phyloP scores from a whole-genome alignment of 2,797 vertebrate genomes.

The Micromesistius poutassou region DNA sequence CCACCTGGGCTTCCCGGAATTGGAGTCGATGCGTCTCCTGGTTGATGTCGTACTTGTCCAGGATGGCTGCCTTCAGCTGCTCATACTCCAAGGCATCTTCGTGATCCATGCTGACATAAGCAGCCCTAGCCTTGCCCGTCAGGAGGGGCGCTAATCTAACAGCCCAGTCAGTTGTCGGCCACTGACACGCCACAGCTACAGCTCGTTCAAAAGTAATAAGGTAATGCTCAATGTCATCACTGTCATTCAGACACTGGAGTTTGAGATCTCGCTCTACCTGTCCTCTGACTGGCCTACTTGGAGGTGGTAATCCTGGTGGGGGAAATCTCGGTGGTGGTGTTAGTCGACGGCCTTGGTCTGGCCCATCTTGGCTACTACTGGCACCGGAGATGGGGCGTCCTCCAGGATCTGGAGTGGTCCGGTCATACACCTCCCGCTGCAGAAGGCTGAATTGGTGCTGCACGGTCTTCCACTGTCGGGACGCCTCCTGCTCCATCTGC shows the following conservation, averaged over 20 bases:
- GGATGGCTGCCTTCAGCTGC: constrained; percentile 14
- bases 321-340: no score
- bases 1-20: constrained; percentile 10
- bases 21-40: constrained; percentile 7
- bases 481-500: no score
- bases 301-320: no score
- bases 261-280: no score
- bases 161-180: constrained; percentile 3
- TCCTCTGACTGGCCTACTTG: no score
- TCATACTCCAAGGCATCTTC: neutral
- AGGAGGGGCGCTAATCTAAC: neutral
- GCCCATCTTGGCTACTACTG: no score
- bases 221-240: constrained; percentile 13
- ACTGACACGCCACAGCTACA: constrained; percentile 8
- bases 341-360: no score
- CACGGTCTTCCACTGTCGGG: no score
- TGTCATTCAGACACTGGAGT: neutral
- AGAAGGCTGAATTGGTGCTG: no score
- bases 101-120: neutral
- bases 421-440: no score
- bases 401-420: no score
- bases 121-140: neutral
- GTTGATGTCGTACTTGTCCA: constrained; percentile 13
- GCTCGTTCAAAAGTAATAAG: constrained; percentile 15
- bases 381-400: no score